Conservation (phyloP, 2,888 invertebrate genomes). For the Opisthograptis luteolata region DNA sequence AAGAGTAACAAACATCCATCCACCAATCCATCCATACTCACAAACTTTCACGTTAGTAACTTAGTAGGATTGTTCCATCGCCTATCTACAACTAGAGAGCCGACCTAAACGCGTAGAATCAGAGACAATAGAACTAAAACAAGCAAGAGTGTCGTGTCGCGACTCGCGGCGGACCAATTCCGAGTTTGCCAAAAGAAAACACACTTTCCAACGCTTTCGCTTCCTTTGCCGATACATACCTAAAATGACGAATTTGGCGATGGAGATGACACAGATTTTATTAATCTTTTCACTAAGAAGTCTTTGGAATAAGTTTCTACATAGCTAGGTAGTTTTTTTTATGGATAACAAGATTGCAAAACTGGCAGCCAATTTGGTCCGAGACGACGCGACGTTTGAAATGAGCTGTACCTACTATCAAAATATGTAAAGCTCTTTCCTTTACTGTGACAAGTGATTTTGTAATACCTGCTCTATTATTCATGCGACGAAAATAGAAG, state of each 20-base stretch:
- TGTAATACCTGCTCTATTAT: too few species aligned
- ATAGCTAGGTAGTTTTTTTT: background rate
- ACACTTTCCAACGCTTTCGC: constrained; percentile 40
- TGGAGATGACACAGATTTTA: constrained; percentile 14
- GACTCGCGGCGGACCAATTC: constrained; percentile 13
- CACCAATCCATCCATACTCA: too few species aligned
- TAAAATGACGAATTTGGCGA: constrained; percentile 15
- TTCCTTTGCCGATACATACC: constrained; percentile 14
- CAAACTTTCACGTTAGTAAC: too few species aligned
- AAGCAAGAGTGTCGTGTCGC: constrained; percentile 16
- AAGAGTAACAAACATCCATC: too few species aligned
- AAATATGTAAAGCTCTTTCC: too few species aligned
- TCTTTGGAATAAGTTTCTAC: background rate
- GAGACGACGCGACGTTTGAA: too few species aligned
- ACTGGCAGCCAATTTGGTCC: too few species aligned
- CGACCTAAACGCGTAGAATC: constrained; percentile 20
- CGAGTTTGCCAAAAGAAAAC: constrained; percentile 26
- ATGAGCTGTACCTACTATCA: too few species aligned
- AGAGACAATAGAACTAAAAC: constrained; percentile 33
- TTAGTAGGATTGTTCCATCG: too few species aligned
- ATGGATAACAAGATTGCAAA: too few species aligned
- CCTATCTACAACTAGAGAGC: background rate
- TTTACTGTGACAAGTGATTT: too few species aligned
- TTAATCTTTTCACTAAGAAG: background rate
- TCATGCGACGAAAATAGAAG: too few species aligned